These are phyloP conservation scores for Brachypalpus laphriformis DNA, from an alignment of 2,888 invertebrate genomes.

Conservation along the genomic window DNA sequence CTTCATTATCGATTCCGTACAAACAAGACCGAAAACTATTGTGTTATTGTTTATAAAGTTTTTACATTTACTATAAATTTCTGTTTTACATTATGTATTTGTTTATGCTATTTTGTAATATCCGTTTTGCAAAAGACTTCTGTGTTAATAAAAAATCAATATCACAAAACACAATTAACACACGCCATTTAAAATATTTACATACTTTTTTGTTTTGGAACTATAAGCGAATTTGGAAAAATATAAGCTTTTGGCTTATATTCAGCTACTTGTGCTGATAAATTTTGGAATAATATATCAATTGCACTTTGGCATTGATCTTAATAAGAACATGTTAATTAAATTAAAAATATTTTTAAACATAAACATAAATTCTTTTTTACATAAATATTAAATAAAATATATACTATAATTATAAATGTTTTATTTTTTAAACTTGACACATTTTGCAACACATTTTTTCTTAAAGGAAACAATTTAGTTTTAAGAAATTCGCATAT, in stretches of 20 bases:
- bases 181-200: slow-evolving; percentile 18
- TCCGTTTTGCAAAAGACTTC: neutral
- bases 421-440: slow-evolving; percentile 34
- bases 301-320: slow-evolving; percentile 65
- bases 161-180: slow-evolving; percentile 36
- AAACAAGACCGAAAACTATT: no score
- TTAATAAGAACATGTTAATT: slow-evolving; percentile 43
- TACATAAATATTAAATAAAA: slow-evolving; percentile 46
- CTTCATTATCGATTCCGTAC: no score
- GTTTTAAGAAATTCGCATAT: slow-evolving; percentile 12
- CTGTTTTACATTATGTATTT: neutral
- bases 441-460: slow-evolving; percentile 51
- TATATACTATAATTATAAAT: slow-evolving; percentile 45
- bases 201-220: slow-evolving; percentile 38
- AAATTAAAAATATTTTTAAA: slow-evolving; percentile 32
- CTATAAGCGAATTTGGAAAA: slow-evolving; percentile 58
- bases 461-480: slow-evolving; percentile 34
- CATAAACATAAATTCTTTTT: slow-evolving; percentile 62
- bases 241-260: slow-evolving; percentile 60
- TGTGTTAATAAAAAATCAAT: neutral
- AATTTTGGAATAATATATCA: slow-evolving; percentile 73
- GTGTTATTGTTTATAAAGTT: no score
- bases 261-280: slow-evolving; percentile 71
- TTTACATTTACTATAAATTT: no score
- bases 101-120: neutral